These are phyloP conservation scores for Rhopalosiphum padi DNA, from an alignment of 1,140 invertebrate genomes.

Conservation along the genomic window DNA sequence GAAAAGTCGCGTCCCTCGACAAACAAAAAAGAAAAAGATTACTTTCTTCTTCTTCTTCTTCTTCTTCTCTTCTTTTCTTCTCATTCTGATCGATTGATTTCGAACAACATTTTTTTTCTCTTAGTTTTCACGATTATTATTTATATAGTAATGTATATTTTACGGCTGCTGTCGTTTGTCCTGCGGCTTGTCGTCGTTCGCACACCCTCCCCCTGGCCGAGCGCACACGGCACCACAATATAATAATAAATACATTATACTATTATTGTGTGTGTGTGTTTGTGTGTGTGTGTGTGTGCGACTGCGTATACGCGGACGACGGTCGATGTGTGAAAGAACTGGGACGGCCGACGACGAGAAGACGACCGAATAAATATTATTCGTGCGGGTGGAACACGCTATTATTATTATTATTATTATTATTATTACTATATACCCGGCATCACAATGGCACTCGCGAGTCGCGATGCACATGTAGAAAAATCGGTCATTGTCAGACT, in stretches of 20 bases:
- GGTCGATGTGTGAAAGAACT: conserved; percentile 15
- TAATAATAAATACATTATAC: conserved; percentile 1
- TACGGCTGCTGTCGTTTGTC: background rate
- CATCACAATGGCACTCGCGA: conserved; percentile 2
- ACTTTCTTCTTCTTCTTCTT: conserved; percentile 44
- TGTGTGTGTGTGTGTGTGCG: background rate
- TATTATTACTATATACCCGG: background rate
- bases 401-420: background rate
- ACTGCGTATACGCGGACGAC: background rate
- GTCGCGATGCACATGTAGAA: conserved; percentile 10
- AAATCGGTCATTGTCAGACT: conserved; percentile 25
- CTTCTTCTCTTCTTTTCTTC: background rate
- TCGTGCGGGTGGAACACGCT: conserved; percentile 10
- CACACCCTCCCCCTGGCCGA: background rate
- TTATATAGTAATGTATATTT: background rate
- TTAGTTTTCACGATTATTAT: conserved; percentile 37
- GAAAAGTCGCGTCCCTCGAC: background rate
- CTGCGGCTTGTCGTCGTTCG: conserved; percentile 2
- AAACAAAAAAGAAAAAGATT: background rate
- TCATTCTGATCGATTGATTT: conserved; percentile 52
- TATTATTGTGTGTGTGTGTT: background rate
- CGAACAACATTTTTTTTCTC: conserved; percentile 24
- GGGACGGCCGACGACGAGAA: conserved; percentile 22
- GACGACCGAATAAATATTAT: conserved; percentile 12
- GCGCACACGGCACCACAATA: background rate